phyloP scores from a whole-genome alignment of 2,888 invertebrate species.

The Eledona agricola region DNA sequence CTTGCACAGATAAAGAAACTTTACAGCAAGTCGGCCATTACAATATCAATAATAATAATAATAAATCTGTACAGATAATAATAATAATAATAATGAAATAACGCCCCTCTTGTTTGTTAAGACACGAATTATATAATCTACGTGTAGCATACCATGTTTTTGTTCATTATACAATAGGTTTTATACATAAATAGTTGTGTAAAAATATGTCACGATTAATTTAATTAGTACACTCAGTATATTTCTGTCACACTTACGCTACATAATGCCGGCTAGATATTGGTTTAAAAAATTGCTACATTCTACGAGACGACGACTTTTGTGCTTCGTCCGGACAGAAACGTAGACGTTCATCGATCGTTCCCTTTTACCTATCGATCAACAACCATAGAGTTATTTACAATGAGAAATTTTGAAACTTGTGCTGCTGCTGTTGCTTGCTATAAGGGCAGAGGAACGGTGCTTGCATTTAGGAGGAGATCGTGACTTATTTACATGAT shows the following conservation, averaged over 20 bases:
- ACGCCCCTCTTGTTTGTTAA: slow-evolving; percentile 13
- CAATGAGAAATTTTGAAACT: too few relatives aligned
- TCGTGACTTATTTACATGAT: too few relatives aligned
- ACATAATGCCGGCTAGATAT: slow-evolving; percentile 32
- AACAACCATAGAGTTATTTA: too few relatives aligned
- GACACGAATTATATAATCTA: slow-evolving; percentile 39
- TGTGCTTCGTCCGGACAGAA: too few relatives aligned
- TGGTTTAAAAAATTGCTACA: slow-evolving; percentile 24
- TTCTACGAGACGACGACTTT: too few relatives aligned
- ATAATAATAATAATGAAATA: slow-evolving; percentile 23
- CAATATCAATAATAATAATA: slow-evolving; percentile 33
- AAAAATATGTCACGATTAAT: slow-evolving; percentile 54
- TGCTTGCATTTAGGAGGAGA: too few relatives aligned
- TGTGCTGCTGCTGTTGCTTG: too few relatives aligned
- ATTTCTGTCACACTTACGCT: slow-evolving; percentile 45
- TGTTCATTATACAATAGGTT: too few relatives aligned
- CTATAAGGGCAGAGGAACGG: too few relatives aligned
- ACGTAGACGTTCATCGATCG: too few relatives aligned
- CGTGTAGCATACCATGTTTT: slow-evolving; percentile 40
- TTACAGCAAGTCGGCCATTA: slow-evolving; percentile 43
- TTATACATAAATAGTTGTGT: slow-evolving; percentile 53
- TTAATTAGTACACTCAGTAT: slow-evolving; percentile 49
- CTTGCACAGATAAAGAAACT: slow-evolving; percentile 49
- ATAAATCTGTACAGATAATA: slow-evolving; percentile 36
- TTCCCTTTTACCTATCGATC: too few relatives aligned